Base-by-base conservation (phyloP, 2,113 vertebrate genomes). In the Hemiprocne comata region DNA sequence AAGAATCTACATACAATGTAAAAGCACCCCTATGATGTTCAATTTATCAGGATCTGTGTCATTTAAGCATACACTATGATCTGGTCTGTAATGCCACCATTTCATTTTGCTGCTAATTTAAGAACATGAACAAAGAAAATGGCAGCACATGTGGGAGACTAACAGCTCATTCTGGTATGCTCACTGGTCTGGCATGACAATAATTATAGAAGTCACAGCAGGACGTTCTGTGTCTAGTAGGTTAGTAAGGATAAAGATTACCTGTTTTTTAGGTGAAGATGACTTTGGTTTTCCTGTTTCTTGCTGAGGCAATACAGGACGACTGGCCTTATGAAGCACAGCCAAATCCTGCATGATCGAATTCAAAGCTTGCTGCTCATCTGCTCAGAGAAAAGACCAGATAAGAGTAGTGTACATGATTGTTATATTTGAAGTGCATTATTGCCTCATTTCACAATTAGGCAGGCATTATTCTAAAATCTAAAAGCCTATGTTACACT, bases 301-400 rank as follows among this genome's bases (percentile, higher is more conserved):
- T 84, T 99, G 97, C 95, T 98, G 97, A 76, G 98, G 98, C 96
- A 98, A 95, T 75, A 98, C 98, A 96, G 99, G 99, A 97, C 99
- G 98, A 96, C 99, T 99, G 65, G 99, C 99, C 94, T 99, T 99
- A 92, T 99, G 99, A 92, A 99, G 98, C 96, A 99, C 99, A 95
- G 98, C 99, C 98, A 99, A 98, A 98, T 99, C 99, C 98, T 99
- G 99, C 99, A 99, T 99, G 98, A 99, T 99, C 74, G 99, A 99
- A 96, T 99, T 98, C 97, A 99, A 98, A 90, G 98, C 99, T 98
- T 99, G 99, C 98, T 99, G 99, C 97, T 99, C 99, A 93, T 97
- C 97, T 97, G 94, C 92, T 93, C 92, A 60, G 58, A 75, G 28
- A 82, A 66, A 71, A 70, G 18, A 79, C 24, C 48, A 77, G 65